Evolutionary conservation across 2,113 vertebrate genomes (phyloP).

Genomic region (Sorex fumeus): DNA sequence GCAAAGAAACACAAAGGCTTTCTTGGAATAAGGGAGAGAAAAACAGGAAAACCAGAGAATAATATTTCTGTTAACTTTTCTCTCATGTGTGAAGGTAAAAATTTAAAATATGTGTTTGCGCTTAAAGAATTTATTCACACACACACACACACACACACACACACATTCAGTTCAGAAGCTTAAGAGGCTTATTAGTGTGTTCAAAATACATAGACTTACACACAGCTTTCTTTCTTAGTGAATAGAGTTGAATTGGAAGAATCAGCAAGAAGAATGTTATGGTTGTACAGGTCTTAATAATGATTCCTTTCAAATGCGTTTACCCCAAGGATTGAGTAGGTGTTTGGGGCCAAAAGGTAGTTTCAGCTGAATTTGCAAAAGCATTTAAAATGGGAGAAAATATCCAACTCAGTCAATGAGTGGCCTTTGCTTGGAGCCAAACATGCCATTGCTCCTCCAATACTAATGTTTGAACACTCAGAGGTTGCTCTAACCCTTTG

Average conservation of each 20-base stretch:
- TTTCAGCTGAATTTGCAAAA: conserved; percentile 16
- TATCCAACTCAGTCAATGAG: neutral
- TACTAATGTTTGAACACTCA: neutral
- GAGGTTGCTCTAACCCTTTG: neutral
- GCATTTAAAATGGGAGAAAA: neutral
- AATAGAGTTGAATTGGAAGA: neutral
- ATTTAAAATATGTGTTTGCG: neutral
- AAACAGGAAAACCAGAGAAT: conserved; percentile 10
- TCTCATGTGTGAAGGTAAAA: neutral
- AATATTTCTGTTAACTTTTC: conserved; percentile 20
- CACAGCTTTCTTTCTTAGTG: neutral
- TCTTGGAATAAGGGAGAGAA: conserved; percentile 36
- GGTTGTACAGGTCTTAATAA: neutral
- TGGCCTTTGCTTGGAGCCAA: neutral
- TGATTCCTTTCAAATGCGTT: conserved; percentile 19
- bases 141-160: neutral
- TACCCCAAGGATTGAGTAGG: neutral
- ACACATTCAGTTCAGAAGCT: neutral
- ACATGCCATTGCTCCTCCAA: neutral
- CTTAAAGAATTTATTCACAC: neutral
- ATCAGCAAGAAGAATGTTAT: neutral
- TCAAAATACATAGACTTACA: neutral
- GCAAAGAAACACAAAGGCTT: conserved; percentile 27
- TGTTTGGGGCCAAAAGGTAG: neutral
- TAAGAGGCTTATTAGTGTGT: neutral